Evolutionary conservation across 2,888 invertebrate genomes (phyloP).

Genomic region (Rhopalosiphum nymphaeae): DNA sequence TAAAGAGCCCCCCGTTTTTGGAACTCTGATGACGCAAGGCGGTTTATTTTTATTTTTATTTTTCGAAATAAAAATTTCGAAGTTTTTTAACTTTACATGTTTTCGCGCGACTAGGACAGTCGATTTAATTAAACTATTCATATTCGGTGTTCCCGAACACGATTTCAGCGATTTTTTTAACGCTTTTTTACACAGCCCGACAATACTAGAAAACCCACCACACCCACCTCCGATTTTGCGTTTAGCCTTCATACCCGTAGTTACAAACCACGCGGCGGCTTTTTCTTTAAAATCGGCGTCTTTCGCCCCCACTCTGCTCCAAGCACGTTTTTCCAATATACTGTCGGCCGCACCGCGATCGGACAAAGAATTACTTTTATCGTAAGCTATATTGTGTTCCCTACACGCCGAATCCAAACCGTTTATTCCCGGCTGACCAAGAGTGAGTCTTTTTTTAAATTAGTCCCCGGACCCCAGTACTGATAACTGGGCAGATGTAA

Average conservation of each 20-base stretch:
- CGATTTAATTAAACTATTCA: constrained; percentile 66
- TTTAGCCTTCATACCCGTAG: too few relatives aligned
- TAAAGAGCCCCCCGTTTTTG: neutral
- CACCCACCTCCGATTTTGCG: too few relatives aligned
- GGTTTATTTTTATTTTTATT: neutral
- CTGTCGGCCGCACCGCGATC: constrained; percentile 54
- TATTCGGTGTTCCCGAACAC: neutral
- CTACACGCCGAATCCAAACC: neutral
- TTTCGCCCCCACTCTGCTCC: constrained; percentile 40
- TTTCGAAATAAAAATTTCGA: too few relatives aligned
- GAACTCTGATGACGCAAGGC: neutral
- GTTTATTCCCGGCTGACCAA: too few relatives aligned
- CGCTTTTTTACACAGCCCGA: constrained; percentile 28
- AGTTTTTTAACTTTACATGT: neutral
- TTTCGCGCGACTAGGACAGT: constrained; percentile 42
- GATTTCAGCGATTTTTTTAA: constrained; percentile 54
- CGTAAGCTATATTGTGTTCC: neutral
- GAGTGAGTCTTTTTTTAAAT: neutral
- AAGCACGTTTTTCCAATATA: constrained; percentile 59
- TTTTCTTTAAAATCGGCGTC: constrained; percentile 36
- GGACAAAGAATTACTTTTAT: neutral
- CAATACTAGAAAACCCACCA: too few relatives aligned
- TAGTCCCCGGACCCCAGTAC: neutral
- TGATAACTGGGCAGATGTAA: neutral
- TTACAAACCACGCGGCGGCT: too few relatives aligned